Conservation (phyloP, 2,888 invertebrate species). For the Yponomeuta evonymella region DNA sequence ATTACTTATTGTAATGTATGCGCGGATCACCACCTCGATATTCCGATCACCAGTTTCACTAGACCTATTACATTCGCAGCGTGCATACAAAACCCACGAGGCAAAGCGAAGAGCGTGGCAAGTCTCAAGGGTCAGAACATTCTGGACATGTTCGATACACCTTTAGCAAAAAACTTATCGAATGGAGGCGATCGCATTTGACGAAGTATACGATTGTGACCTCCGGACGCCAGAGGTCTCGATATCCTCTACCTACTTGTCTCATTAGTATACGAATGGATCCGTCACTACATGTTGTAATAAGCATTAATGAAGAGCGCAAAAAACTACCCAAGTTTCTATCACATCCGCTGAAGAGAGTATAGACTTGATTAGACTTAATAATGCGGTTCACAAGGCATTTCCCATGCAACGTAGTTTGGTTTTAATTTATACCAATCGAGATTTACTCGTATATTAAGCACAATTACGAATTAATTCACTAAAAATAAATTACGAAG, state of each 20-base stretch:
- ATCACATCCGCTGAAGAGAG: no score
- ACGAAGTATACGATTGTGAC: slow-evolving; percentile 7
- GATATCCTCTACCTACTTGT: slow-evolving; percentile 8
- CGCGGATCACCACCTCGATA: slow-evolving; percentile 54
- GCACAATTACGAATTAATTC: no score
- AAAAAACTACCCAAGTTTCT: not conserved
- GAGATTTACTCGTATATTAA: no score
- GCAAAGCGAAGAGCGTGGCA: slow-evolving; percentile 10
- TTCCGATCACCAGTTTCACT: slow-evolving; percentile 35
- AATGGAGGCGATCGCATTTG: slow-evolving; percentile 7
- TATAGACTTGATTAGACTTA: no score
- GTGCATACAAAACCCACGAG: slow-evolving; percentile 23
- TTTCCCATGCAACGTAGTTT: no score
- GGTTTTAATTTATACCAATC: no score
- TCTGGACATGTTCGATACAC: slow-evolving; percentile 2
- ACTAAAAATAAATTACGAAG: no score
- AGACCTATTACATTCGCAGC: slow-evolving; percentile 31
- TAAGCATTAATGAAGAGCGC: not conserved
- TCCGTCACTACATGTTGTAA: not conserved
- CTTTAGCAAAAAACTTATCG: slow-evolving; percentile 11
- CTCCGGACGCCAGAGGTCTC: slow-evolving; percentile 14
- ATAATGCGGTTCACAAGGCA: no score
- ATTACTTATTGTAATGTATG: slow-evolving; percentile 71
- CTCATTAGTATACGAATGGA: not conserved
- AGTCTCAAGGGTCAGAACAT: slow-evolving; percentile 33